Base-by-base conservation (phyloP, 2,888 invertebrate species). In the Bombyx huttoni region DNA sequence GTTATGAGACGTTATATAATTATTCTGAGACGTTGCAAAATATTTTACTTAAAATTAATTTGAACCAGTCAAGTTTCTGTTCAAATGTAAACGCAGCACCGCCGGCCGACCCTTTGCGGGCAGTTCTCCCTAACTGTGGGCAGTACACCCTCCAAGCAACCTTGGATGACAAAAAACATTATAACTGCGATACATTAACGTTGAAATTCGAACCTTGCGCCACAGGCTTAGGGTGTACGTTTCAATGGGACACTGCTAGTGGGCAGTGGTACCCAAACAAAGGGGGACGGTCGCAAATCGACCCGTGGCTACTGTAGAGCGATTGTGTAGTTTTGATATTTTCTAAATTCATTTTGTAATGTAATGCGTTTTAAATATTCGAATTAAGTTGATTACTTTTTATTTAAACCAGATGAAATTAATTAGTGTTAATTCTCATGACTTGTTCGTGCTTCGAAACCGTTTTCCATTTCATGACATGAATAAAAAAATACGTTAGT, bases 61-160 rank as follows among this genome's bases (percentile, higher is more conserved):
- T 24, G 24, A 24, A 24, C 24, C 24, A 24, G 24, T 24, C 24
- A 24, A 24, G 24, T 24, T 40, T 40, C 9, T 40, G 40, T 40
- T 55, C 24, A 5, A 53, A 56, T 48, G 49, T 46, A 73, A 86
- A 86, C 78, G 76, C 57, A 62, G 78, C 87, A 77, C 67, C 49
- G 67, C 67, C 79, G 70, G 73, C 74, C 75, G 78, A 81, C 81
- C 86, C 87, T 85, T 81, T 87, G 83, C 85, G 88, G 87, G 70
- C 87, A 84, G 84, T 84, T 70, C 83, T 73, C 85, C 86, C 85
- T 78, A 68, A 66, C 75, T 73, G 78, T 86, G 86, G 86, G 86
- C 87, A 88, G 86, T 83, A 71, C 85, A 79, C 85, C 88, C 84
- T 76, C 76, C 70, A 76, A 74, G 74, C 72, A 74, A 73, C 75